Conservation (phyloP, 64 coral and sea anemone species). For the Actinia tenebrosa region DNA sequence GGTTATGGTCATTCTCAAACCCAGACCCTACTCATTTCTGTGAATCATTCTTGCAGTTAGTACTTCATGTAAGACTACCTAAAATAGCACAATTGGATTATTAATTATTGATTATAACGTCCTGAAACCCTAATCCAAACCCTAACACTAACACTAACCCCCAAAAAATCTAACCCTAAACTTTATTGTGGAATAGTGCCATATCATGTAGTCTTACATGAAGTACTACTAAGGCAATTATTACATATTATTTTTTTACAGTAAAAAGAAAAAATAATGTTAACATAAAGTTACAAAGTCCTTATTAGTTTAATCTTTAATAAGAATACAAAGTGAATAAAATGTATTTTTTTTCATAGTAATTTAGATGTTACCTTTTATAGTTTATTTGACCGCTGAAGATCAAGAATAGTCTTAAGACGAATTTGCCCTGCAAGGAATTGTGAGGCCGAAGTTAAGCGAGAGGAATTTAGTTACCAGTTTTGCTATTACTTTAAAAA, state of each 20-base stretch:
- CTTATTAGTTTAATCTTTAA: neutral
- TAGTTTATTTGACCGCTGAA: neutral
- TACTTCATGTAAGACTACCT: no score
- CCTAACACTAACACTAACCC: no score
- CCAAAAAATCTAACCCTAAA: no score
- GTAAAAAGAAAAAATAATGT: no score
- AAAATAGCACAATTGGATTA: no score
- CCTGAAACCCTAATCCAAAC: no score
- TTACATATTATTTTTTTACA: no score
- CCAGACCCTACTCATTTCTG: neutral
- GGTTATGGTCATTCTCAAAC: neutral
- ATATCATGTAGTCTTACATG: no score
- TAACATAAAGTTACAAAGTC: neutral
- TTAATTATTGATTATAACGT: no score
- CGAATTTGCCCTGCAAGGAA: neutral
- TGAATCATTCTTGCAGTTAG: neutral
- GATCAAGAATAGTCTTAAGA: neutral
- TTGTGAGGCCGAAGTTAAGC: neutral
- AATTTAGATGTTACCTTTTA: neutral
- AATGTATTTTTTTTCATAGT: neutral
- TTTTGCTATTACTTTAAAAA: neutral
- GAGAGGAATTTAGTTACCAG: neutral
- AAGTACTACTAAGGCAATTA: no score
- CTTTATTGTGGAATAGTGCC: no score
- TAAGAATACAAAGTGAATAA: neutral